phyloP scores from a whole-genome alignment of 2,797 vertebrate genomes.

The Typhlichthys subterraneus region DNA sequence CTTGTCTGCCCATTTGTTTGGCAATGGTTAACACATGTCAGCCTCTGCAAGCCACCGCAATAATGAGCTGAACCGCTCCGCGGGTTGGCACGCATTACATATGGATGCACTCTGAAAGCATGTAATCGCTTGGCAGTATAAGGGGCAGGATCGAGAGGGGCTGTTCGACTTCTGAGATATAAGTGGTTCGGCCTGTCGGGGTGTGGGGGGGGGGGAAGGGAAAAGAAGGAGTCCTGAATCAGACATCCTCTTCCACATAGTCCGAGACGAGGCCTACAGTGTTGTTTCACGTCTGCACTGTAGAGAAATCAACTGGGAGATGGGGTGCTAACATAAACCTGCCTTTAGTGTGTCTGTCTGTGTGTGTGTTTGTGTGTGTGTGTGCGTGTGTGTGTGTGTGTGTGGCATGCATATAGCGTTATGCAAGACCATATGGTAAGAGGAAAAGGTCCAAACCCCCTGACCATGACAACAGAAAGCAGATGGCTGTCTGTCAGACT shows the following conservation, averaged over 20 bases:
- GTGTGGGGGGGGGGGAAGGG: slow-evolving; percentile 16
- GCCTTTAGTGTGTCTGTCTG: slow-evolving; percentile 22
- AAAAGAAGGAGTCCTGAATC: slow-evolving; percentile 33
- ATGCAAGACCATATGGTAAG: slow-evolving; percentile 35
- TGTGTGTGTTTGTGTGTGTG: slow-evolving; percentile 1
- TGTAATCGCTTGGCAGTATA: slow-evolving; percentile 13
- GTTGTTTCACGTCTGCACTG: slow-evolving; percentile 56
- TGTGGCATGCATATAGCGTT: slow-evolving; percentile 7
- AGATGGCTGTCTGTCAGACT: slow-evolving; percentile 38
- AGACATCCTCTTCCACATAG: slow-evolving; percentile 24
- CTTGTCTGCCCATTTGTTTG: slow-evolving; percentile 2
- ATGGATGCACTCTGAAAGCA: slow-evolving; percentile 32
- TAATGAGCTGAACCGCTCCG: neutral
- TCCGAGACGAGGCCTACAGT: slow-evolving; percentile 31
- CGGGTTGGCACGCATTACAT: slow-evolving; percentile 12
- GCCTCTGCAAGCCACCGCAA: neutral
- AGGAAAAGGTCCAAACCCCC: slow-evolving; percentile 23
- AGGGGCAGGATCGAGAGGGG: slow-evolving; percentile 17
- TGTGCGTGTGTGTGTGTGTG: neutral
- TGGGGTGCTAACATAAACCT: slow-evolving; percentile 39
- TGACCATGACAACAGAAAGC: slow-evolving; percentile 44
- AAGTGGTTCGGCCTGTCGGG: slow-evolving; percentile 57
- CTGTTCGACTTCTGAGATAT: slow-evolving; percentile 30
- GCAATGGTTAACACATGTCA: neutral
- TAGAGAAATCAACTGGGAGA: slow-evolving; percentile 32